Evolutionary conservation across 2,888 invertebrate genomes (phyloP), one percentile per base, ranked within the genome.

Genomic region (Sisyra terminalis): DNA sequence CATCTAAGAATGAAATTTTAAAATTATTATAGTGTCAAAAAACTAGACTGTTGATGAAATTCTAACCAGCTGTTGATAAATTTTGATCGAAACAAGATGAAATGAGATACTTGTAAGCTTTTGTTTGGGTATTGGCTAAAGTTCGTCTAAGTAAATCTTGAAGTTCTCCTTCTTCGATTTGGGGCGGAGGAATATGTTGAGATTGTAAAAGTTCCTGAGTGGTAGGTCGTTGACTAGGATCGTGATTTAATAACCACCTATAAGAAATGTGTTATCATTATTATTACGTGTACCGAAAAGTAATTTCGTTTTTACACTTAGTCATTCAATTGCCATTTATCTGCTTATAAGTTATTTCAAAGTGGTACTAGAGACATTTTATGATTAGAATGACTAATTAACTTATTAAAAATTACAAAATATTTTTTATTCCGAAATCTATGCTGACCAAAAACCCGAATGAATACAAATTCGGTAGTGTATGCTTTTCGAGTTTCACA

Each of bases 141-240:
- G 87, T 85, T 50, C 86, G 83, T 0, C 81, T 69, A 10, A 94
- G 66, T 55, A 87, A 74, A 50, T 89, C 88, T 41, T 84, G 78
- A 2, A 93, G 59, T 47, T 87, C 83, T 0, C 80, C 78, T 49
- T 92, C 89, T 53, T 89, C 87, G n/a, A 92, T 69, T 50, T 77
- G 75, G 0, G 85, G 80, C 0, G 90, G 81, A 0, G 94, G 94
- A 3, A 96, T 70, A 50, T 82, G 73, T 45, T 83, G 78, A 0
- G 88, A 88, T 29, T 78, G 71, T 0, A 94, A 64, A 2, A 96
- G 66, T 56, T 93, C 88, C 32, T 78, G 75, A 5, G 92, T 83
- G 0, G 88, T 83, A 0, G 96, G 94, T 3, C 96, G 70, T 49
- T 76, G 65, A 29, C 73, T 71, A 0, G 88, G 78, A 58, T 93